Conservation (phyloP, 1,140 invertebrate genomes). For the Delia radicum region DNA sequence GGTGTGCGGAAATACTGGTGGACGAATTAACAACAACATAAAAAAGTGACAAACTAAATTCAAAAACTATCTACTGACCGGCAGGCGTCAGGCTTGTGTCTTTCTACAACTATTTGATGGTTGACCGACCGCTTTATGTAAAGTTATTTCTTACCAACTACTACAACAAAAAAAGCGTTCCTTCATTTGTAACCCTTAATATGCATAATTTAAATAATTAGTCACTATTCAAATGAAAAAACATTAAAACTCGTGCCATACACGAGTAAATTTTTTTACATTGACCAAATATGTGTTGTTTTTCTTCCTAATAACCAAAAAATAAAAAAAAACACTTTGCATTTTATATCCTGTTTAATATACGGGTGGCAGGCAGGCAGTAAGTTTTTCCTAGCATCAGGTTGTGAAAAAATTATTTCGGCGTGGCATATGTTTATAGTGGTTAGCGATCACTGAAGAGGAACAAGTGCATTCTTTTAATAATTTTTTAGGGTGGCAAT, state of each 20-base stretch:
- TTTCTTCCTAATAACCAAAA: background rate
- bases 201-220: slow-evolving; percentile 22
- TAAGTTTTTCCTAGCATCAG: background rate
- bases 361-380: background rate
- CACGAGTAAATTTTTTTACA: background rate
- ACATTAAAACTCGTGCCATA: slow-evolving; percentile 3
- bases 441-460: background rate
- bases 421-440: background rate
- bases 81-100: slow-evolving; percentile 7
- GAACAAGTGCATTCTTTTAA: background rate
- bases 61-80: background rate
- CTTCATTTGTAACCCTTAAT: slow-evolving; percentile 17
- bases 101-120: background rate
- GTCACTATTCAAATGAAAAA: background rate
- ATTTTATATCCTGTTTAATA: slow-evolving; percentile 7
- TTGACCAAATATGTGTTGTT: background rate
- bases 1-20: slow-evolving; percentile 4
- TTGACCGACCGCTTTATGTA: slow-evolving; percentile 13
- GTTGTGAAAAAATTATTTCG: background rate
- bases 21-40: background rate
- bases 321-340: background rate
- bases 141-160: background rate
- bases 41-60: background rate
- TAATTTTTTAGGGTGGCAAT: background rate
- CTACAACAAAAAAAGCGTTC: background rate